Base-by-base conservation (phyloP, 2,797 vertebrate genomes). In the Paguma larvata region DNA sequence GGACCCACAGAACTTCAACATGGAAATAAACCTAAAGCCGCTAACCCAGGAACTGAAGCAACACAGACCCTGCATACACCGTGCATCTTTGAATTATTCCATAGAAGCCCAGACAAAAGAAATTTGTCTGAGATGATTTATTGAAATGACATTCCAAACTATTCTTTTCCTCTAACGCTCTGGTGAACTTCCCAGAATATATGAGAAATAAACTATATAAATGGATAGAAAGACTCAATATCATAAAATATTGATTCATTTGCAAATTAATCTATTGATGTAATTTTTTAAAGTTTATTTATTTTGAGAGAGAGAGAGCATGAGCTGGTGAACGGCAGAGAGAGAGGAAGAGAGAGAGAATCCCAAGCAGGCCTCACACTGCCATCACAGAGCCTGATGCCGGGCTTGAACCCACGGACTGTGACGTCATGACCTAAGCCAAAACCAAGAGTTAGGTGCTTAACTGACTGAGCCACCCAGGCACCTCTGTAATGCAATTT, bases 211-310 rank as follows among this genome's bases (percentile, higher is more conserved):
- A 93, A 65, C 10, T 30, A 72, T 30, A 6, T 91, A 48, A 86
- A 83, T 86, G 38, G 11, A 70, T 83, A 87, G 87, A 25, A 97
- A 87, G 19, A 32, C 5, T 53, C 15, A 18, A 38, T 67, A 65
- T 83, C 32, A 72, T 59, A 84, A 83, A 93, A 73, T 92, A 70
- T 9, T 51, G 41, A 82, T 62, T 87, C 18, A 53, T 72, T 97
- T 84, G 78, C 2, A 79, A 51, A 88, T 63, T 68, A 84, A 56
- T 72, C n/a, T 41, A 65, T 67, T 78, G 62, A 87, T 63, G 32
- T 73, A 72, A 77, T 83, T 83, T 70, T 12, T 5, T 56, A 19
- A 56, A 6, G 53, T 21, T 56, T 56, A 56, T 56, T 56, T 56
- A 56, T 59, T 59, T 59, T 59, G 56, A 59, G 56, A 59, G 21